Evolutionary conservation across 2,888 invertebrate species (phyloP).

Genomic region (Drosophila differens): DNA sequence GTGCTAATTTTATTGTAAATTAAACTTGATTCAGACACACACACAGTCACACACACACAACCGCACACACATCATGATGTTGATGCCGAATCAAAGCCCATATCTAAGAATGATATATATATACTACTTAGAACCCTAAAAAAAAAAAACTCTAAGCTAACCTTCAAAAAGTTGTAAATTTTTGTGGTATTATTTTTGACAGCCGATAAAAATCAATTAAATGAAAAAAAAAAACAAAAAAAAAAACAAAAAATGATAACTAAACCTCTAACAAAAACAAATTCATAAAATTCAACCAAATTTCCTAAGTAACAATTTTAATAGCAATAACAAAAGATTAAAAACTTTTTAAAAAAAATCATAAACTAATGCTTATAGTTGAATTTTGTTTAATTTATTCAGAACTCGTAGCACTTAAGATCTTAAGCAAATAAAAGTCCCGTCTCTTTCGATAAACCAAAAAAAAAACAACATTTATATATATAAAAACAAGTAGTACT

Average conservation of each 20-base stretch:
- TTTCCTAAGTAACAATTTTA: constrained; percentile 13
- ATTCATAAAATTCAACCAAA: constrained; percentile 10
- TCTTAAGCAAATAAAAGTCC: constrained; percentile 27
- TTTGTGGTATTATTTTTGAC: constrained; percentile 3
- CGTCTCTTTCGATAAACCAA: constrained; percentile 51
- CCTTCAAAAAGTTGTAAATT: neutral
- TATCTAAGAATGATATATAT: constrained; percentile 26
- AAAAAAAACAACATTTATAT: neutral
- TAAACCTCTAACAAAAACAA: constrained; percentile 5
- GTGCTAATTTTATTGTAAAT: constrained; percentile 74
- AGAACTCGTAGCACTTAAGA: constrained; percentile 36
- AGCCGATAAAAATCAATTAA: constrained; percentile 4
- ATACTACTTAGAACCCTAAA: constrained; percentile 5
- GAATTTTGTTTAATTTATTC: constrained; percentile 18
- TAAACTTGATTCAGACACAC: constrained; percentile 31
- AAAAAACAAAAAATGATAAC: constrained; percentile 9
- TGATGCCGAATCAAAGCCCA: constrained; percentile 54
- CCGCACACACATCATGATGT: constrained; percentile 12
- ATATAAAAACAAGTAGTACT: constrained; percentile 9
- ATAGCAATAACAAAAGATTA: constrained; percentile 3
- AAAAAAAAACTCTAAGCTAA: neutral
- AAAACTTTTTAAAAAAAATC: neutral
- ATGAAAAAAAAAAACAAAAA: constrained; percentile 16
- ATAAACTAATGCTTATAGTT: constrained; percentile 1
- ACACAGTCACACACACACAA: constrained; percentile 13